phyloP scores from a whole-genome alignment of 2,797 vertebrate genomes.

The Stomatorhinus walkeri region DNA sequence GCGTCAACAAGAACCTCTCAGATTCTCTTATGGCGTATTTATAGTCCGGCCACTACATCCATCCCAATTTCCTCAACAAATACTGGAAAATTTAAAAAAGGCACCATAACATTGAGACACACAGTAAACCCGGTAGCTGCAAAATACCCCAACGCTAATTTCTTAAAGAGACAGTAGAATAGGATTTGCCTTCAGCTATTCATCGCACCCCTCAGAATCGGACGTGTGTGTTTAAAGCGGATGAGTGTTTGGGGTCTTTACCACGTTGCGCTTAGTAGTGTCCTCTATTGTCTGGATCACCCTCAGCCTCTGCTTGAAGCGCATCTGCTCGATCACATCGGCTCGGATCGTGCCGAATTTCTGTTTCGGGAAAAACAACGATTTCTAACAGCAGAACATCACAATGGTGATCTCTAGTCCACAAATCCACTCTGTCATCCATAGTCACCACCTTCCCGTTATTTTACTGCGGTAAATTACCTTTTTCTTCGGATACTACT shows the following conservation, averaged over 20 bases:
- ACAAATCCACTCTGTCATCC: neutral
- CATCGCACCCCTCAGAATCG: neutral
- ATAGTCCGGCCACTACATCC: neutral
- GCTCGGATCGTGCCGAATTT: conserved; percentile 93
- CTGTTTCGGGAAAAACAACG: conserved; percentile 46
- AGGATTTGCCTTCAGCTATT: neutral
- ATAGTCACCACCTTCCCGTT: neutral
- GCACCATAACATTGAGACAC: neutral
- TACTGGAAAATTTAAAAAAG: neutral
- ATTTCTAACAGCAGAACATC: neutral
- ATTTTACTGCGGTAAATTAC: neutral
- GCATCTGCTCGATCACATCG: conserved; percentile 96
- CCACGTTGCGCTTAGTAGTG: conserved; percentile 95
- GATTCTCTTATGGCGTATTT: neutral
- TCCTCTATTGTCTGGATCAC: conserved; percentile 98
- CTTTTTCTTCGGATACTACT: neutral
- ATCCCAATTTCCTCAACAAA: neutral
- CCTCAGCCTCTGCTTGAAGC: conserved; percentile 93
- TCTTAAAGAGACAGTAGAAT: neutral
- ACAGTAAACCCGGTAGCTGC: neutral
- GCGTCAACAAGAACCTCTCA: neutral
- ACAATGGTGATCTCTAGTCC: neutral
- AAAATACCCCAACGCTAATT: neutral
- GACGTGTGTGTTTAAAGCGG: neutral
- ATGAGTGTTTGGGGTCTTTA: conserved; percentile 40